Evolutionary conservation across 2,113 vertebrate genomes (phyloP), one percentile per base, ranked within the genome.

Genomic region (Vidua chalybeata): DNA sequence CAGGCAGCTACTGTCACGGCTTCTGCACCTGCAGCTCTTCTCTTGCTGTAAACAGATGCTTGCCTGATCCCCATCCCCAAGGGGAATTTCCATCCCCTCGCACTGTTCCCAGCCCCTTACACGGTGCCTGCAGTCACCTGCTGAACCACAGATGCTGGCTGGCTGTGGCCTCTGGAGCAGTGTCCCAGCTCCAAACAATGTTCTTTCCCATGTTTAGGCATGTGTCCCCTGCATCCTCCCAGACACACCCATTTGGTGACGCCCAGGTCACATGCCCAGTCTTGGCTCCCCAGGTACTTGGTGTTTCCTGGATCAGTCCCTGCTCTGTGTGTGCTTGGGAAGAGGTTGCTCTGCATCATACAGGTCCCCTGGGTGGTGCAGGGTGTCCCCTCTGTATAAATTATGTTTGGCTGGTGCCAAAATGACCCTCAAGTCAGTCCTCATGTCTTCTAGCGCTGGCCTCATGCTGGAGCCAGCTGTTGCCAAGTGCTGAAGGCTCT

Each of bases 381-480:
- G 30, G 15, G 2, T 16, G 15, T 43, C 9, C 11, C 10, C 20
- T 55, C 62, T 49, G 16, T 0, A 0, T 63, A 35, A 22, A 9
- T 56, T 0, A 1, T 46, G 8, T 75, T 84, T 71, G 20, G 10
- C 24, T 48, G 24, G 6, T 68, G 54, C n/a, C 62, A 68, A 64
- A 92, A 48, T 14, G 31, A 56, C 11, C 17, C 45, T 88, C 23
- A 30, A 35, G 30, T 64, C 23, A 15, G 7, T 55, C 45, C 49
- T 68, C 5, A 2, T 21, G 13, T 27, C 52, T 68, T 39, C 28
- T 33, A 16, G 30, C 0, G 0, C 15, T 37, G 13, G 22, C 6
- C 13, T 46, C 12, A 2, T 4, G 11, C 6, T 41, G 27, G 28
- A 85, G 23, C 23, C 59, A 80, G 26, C 24, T 76, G 1, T 10